These are phyloP conservation scores for Phalacrocorax pelagicus DNA, from an alignment of 2,113 vertebrate species.

Conservation along the genomic window DNA sequence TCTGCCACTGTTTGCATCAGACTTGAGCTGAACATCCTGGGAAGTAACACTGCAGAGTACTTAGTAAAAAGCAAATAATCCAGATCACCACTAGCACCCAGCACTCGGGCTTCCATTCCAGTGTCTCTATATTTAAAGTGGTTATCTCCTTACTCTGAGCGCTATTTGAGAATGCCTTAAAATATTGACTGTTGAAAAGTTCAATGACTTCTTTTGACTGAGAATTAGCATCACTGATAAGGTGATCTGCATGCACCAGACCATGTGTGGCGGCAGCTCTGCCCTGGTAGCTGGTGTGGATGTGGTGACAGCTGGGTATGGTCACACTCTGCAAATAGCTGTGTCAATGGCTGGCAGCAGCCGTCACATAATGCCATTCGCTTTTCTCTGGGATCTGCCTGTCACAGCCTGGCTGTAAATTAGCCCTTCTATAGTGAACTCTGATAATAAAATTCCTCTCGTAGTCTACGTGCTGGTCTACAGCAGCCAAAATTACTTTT, in stretches of 20 bases:
- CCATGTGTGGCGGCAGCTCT: neutral
- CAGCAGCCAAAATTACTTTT: slow-evolving; percentile 33
- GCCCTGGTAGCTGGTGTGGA: neutral
- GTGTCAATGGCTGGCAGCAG: neutral
- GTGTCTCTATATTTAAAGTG: slow-evolving; percentile 17
- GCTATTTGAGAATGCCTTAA: slow-evolving; percentile 6
- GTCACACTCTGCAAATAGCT: neutral
- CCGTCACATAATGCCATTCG: neutral
- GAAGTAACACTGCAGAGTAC: neutral
- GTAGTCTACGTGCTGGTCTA: neutral
- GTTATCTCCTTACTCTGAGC: slow-evolving; percentile 3
- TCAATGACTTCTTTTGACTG: neutral
- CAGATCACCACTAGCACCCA: neutral
- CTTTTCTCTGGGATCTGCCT: neutral
- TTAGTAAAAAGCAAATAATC: slow-evolving; percentile 31
- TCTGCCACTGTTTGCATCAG: neutral
- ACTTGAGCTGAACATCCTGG: neutral
- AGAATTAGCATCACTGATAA: neutral
- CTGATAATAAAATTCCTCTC: slow-evolving; percentile 5
- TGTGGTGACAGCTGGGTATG: neutral
- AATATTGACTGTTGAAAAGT: neutral
- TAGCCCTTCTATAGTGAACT: slow-evolving; percentile 10
- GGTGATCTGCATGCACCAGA: neutral
- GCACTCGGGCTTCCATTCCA: neutral
- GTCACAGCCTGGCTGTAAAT: neutral